A percentile compares a stretch with the other conserved stretches of the same genome.
phyloP scores from a whole-genome alignment of 2,888 invertebrate genomes.

The Ptycholaimellus sp. region DNA sequence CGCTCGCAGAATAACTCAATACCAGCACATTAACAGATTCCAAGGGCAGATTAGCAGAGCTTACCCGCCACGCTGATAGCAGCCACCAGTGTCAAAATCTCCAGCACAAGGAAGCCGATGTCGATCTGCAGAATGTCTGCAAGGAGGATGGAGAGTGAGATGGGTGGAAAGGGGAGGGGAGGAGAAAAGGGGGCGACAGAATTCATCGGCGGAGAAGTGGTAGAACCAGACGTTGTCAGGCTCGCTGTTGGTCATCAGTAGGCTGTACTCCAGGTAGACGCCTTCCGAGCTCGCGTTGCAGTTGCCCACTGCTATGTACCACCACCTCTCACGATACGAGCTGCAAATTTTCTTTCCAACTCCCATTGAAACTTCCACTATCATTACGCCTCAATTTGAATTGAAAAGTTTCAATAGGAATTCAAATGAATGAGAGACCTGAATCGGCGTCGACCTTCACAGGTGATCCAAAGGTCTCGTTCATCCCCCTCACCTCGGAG shows the following conservation, averaged over 20 bases:
- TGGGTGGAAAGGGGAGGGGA: no score
- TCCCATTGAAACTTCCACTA: no score
- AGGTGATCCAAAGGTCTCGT: no score
- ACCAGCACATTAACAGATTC: not conserved
- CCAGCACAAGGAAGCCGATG: constrained; percentile 46
- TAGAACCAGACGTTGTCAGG: constrained; percentile 55
- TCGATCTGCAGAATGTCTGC: constrained; percentile 62
- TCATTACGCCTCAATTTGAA: no score
- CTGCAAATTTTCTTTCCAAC: no score
- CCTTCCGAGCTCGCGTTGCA: constrained; percentile 42
- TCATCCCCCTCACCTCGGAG: no score
- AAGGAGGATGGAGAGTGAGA: constrained; percentile 10
- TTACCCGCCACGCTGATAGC: constrained; percentile 44
- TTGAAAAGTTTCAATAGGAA: no score
- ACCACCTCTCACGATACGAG: constrained; percentile 63
- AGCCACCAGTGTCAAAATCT: constrained; percentile 45
- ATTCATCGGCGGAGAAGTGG: constrained; percentile 81
- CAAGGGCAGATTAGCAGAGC: constrained; percentile 8
- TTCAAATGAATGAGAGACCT: no score
- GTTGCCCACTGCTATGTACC: constrained; percentile 66
- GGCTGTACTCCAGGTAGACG: constrained; percentile 49
- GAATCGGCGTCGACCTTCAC: no score
- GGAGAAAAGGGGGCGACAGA: no score
- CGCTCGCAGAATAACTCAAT: constrained; percentile 45
- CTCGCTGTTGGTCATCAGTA: constrained; percentile 64